Evolutionary conservation across 2,113 vertebrate species (phyloP), one percentile per base, ranked within the genome.

Genomic region (Halichoeres trimaculatus): DNA sequence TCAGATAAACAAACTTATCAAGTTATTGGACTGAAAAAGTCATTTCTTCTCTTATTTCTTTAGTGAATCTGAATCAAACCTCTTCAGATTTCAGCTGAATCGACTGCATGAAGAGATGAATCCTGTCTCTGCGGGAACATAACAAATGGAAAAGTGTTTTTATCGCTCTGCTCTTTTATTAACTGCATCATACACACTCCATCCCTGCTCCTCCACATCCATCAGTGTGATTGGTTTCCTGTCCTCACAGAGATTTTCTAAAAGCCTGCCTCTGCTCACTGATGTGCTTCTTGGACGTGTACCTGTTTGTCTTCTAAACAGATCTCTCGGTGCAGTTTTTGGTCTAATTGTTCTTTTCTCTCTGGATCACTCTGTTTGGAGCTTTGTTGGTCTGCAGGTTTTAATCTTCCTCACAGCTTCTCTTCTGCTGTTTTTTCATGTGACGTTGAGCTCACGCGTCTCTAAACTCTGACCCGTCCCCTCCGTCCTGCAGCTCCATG

Each of bases 401-500:
- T 41, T 12, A 17, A 4, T 45, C 41, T 16, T 43, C 3, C n/a
- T n/a, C 6, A 14, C 41, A 43, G 1, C 41, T 4, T 30, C 30
- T 43, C 41, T 43, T 12, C 2, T 43, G 41, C 16, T 43, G 13
- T 14, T 43, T 43, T 30, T 55, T 35, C 22, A 22, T 43, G 41
- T 8, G 0, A 40, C 36, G 16, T 12, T 58, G 34, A 76, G 35
- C 50, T 4, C 10, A 4, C 10, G 48, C 23, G 14, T 47, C 40
- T 53, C 23, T 84, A 74, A 90, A 75, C 75, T 78, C 14, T 81
- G 8, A 24, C 45, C 70, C 52, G n/a, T n/a, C n/a, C 61, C 41
- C 53, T 1, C 72, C 64, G 0, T n/a, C 56, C 60, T 14, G 74
- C 90, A 98, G 96, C 91, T 96, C 97, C 85, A 94, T 95, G 91